Evolutionary conservation across 2,888 invertebrate species (phyloP).

Genomic region (Chrysomela aeneicollis): DNA sequence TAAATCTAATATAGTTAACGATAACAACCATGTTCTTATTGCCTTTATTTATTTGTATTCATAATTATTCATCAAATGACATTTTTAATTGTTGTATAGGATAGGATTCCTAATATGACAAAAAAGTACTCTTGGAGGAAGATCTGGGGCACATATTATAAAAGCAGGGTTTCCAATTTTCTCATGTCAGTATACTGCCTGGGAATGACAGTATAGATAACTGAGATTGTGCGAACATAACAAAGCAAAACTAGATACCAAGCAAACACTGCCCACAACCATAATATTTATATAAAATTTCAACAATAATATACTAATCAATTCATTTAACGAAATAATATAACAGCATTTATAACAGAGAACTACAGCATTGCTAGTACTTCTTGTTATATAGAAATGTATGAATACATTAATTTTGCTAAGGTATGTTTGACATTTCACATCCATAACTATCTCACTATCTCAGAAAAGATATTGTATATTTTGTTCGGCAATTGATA

Average conservation of each 20-base stretch:
- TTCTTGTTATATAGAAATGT: conserved; percentile 45
- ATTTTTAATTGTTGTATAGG: neutral
- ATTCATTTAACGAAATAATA: conserved; percentile 48
- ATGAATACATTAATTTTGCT: conserved; percentile 42
- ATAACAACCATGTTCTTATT: conserved; percentile 44
- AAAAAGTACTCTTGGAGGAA: conserved; percentile 23
- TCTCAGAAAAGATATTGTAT: neutral
- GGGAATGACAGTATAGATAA: conserved; percentile 55
- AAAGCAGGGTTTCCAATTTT: conserved; percentile 20
- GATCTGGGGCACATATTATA: conserved; percentile 29
- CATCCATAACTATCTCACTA: conserved; percentile 28
- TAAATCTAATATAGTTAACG: conserved; percentile 38
- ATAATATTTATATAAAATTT: conserved; percentile 60
- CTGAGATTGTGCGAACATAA: conserved; percentile 30
- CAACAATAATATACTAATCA: conserved; percentile 58
- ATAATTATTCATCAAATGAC: conserved; percentile 11
- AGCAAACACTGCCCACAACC: conserved; percentile 55
- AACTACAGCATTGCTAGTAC: conserved; percentile 46
- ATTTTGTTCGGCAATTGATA: neutral
- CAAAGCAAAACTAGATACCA: conserved; percentile 25
- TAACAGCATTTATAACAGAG: conserved; percentile 52
- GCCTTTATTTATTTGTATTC: conserved; percentile 32
- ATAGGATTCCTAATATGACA: neutral
- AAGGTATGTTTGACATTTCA: conserved; percentile 59
- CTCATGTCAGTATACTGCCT: conserved; percentile 50